Base-by-base conservation (phyloP, 2,113 vertebrate genomes). In the Epinephelus cyanopodus region DNA sequence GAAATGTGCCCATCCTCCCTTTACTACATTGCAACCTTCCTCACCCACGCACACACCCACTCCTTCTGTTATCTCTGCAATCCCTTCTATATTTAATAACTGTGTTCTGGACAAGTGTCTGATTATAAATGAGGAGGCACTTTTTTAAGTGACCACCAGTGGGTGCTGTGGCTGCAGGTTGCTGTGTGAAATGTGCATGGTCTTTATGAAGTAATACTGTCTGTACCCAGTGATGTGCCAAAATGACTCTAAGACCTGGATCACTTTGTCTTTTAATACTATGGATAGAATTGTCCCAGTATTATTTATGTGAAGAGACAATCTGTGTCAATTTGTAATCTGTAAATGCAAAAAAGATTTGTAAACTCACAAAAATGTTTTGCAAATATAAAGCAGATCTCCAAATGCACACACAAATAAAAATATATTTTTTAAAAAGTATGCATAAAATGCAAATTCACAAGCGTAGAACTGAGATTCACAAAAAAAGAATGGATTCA, bases 131-230 rank as follows among this genome's bases (percentile, higher is more conserved):
- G n/a, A n/a, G 54, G 21, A 5, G 27, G 65, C 56, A 77, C 57
- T 87, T 74, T 15, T 11, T 15, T 60, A 3, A 48, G 37, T 53
- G 83, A 13, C 87, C 91, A 90, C 72, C 39, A 88, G 90, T 64
- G 81, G 89, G 87, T 4, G 87, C 85, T 91, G 62, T 19, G 1
- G 67, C 45, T n/a, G 52, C 62, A 74, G 4, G 7, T 68, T 14
- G 45, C 37, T 62, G 27, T 12, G 3, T 37, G 42, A 56, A 17
- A 2, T 72, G 8, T 45, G 27, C 19, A 61, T 17, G 23, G 21
- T 17, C 13, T 56, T 39, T 14, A 17, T 3, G n/a, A 1, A 61
- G 23, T 13, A 39, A 58, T 56, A 53, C 33, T 19, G 50, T 85
- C 27, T 29, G 19, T 63, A 45, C 8, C 42, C 21, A 18, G 18